Percentiles rank a stretch among this genome's conserved stretches.
phyloP scores from a whole-genome alignment of 2,113 vertebrate genomes.

The Nicator chloris region DNA sequence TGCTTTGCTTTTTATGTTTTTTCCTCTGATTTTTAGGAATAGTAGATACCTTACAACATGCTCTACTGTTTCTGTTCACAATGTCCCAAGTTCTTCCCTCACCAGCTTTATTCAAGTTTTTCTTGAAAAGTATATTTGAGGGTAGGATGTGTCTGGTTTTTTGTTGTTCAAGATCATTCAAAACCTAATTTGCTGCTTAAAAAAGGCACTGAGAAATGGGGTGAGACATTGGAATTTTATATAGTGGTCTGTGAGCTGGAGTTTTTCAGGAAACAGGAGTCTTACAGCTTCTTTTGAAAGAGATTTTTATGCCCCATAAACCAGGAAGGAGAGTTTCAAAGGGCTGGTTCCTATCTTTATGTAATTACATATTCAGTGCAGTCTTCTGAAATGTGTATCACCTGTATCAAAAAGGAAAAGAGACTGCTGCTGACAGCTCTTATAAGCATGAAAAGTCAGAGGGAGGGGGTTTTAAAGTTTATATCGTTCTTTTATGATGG shows the following conservation, averaged over 20 bases:
- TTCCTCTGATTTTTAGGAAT: not conserved
- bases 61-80: not conserved
- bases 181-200: not conserved
- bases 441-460: not conserved
- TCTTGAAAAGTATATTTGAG: not conserved
- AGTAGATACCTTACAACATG: not conserved
- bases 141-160: not conserved
- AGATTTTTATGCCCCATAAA: not conserved
- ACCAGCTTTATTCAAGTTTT: not conserved
- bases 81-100: not conserved
- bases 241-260: not conserved
- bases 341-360: not conserved
- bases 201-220: not conserved
- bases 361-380: not conserved
- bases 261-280: not conserved
- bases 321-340: not conserved
- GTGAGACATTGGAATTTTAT: not conserved
- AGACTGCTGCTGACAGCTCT: not conserved
- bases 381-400: not conserved
- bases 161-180: not conserved
- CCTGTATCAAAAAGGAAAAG: not conserved
- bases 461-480: not conserved
- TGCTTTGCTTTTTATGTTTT: not conserved
- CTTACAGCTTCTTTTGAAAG: not conserved
- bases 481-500: not conserved